phyloP scores from a whole-genome alignment of 2,888 invertebrate species.

The Lepeophtheirus nordmannii region DNA sequence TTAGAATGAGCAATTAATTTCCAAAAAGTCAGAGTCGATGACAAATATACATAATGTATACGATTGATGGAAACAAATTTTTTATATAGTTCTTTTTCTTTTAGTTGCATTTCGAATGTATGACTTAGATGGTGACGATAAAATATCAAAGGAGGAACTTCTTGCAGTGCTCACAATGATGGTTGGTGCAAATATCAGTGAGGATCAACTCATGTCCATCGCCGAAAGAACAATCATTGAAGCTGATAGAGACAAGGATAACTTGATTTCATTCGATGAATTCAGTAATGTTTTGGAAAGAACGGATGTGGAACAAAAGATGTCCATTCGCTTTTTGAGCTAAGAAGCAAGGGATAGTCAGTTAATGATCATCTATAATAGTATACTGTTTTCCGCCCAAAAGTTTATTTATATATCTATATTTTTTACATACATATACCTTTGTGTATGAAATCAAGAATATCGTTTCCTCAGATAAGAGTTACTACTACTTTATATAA shows the following conservation, averaged over 20 bases:
- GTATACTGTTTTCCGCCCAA: no score
- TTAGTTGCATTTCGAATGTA: constrained; percentile 98
- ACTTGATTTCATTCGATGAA: constrained; percentile 87
- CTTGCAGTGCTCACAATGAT: constrained; percentile 96
- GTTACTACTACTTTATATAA: no score
- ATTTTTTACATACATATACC: no score
- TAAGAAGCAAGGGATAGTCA: constrained; percentile 35
- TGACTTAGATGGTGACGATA: constrained; percentile 91
- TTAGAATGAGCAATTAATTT: no score
- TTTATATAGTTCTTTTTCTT: constrained; percentile 32
- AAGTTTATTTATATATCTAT: no score
- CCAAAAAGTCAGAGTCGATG: no score
- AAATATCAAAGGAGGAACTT: constrained; percentile 81
- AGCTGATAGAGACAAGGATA: constrained; percentile 62
- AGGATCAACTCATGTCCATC: constrained; percentile 81
- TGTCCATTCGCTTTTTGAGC: constrained; percentile 96
- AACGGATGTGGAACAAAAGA: constrained; percentile 96
- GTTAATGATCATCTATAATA: no score
- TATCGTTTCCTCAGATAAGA: no score
- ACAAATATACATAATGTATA: no score
- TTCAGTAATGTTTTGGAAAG: constrained; percentile 84
- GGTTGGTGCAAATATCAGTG: constrained; percentile 95
- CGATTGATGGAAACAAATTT: no score
- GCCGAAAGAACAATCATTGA: constrained; percentile 96
- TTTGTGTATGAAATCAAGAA: no score